A percentile compares a stretch with the other conserved stretches of the same genome.
phyloP scores from a whole-genome alignment of 2,888 invertebrate species.

The Hemaris fuciformis region DNA sequence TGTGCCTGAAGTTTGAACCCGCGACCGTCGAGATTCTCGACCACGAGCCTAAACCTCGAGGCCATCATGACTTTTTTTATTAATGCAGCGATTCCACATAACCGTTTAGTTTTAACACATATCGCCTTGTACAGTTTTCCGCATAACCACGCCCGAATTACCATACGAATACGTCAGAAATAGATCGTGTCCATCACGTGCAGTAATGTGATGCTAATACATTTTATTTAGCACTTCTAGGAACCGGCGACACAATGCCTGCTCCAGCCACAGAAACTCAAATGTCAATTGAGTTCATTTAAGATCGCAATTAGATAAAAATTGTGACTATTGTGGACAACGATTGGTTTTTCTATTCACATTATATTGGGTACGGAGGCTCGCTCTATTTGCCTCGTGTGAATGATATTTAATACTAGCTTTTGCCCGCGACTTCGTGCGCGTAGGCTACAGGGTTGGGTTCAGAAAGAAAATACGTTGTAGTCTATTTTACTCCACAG shows the following conservation, averaged over 20 bases:
- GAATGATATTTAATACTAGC: no score
- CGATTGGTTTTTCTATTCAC: not conserved
- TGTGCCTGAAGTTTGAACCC: no score
- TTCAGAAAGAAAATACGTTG: no score
- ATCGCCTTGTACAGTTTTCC: not conserved
- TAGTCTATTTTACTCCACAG: no score
- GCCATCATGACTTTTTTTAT: no score
- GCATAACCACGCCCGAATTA: not conserved
- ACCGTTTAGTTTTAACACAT: not conserved
- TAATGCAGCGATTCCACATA: no score
- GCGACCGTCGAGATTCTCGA: no score
- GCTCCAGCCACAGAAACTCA: slow-evolving; percentile 8
- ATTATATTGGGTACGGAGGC: not conserved
- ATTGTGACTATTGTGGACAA: not conserved
- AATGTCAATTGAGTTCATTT: slow-evolving; percentile 15
- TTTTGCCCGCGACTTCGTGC: no score
- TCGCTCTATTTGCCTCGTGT: not conserved
- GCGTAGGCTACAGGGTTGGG: no score
- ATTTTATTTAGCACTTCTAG: slow-evolving; percentile 10
- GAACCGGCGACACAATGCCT: slow-evolving; percentile 13
- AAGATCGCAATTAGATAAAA: slow-evolving; percentile 13
- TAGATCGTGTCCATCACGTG: slow-evolving; percentile 7
- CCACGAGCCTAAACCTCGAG: no score
- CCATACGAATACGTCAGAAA: slow-evolving; percentile 11
- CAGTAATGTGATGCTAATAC: slow-evolving; percentile 12